Conservation (phyloP, 2,888 invertebrate genomes). For the Omphaloscelis lunosa region DNA sequence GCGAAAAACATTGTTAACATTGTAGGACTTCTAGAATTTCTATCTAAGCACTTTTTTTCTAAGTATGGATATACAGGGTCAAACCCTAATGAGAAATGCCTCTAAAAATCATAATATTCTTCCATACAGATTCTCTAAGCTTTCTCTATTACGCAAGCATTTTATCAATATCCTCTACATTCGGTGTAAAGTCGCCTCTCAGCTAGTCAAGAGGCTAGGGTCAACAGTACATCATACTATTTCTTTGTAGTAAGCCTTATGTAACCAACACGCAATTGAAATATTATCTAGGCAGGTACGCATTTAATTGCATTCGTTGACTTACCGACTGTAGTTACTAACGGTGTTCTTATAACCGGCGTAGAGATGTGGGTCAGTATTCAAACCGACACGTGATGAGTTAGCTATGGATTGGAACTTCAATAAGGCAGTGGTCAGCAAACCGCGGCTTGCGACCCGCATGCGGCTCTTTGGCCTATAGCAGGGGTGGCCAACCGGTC, state of each 20-base stretch:
- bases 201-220: constrained; percentile 48
- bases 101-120: neutral
- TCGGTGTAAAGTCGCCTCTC: constrained; percentile 49
- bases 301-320: constrained; percentile 58
- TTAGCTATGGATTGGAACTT: neutral
- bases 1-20: neutral
- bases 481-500: too few species aligned
- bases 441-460: too few species aligned
- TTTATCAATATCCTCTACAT: constrained; percentile 34
- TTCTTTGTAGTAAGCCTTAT: constrained; percentile 56
- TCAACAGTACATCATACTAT: constrained; percentile 56
- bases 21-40: constrained; percentile 1
- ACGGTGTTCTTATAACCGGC: neutral
- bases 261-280: constrained; percentile 64
- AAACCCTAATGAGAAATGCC: constrained; percentile 1
- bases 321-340: constrained; percentile 39
- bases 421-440: too few species aligned
- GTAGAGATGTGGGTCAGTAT: constrained; percentile 20
- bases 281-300: constrained; percentile 51
- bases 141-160: constrained; percentile 53
- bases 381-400: neutral
- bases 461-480: too few species aligned
- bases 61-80: too few species aligned
- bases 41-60: too few species aligned
- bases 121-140: constrained; percentile 5